These are phyloP conservation scores for Tenrec ecaudatus DNA, from an alignment of 2,113 vertebrate genomes.

Conservation along the genomic window DNA sequence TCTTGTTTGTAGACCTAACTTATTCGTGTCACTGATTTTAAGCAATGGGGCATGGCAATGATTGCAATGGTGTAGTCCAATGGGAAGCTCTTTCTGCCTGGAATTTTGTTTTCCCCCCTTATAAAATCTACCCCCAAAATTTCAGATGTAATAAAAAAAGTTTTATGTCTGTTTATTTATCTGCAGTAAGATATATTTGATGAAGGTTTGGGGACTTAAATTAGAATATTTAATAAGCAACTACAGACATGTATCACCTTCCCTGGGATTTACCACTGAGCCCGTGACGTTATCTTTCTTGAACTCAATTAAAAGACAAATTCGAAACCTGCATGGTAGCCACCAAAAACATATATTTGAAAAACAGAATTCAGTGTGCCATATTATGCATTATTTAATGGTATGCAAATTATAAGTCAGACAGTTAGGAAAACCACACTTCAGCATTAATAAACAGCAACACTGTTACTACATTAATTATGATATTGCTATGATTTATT, in stretches of 20 bases:
- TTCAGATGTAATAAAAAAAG: slow-evolving; percentile 47
- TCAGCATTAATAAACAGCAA: slow-evolving; percentile 77
- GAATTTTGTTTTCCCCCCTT: background rate
- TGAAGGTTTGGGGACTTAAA: slow-evolving; percentile 48
- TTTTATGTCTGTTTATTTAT: slow-evolving; percentile 60
- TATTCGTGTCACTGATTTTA: slow-evolving; percentile 28
- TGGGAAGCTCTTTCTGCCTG: background rate
- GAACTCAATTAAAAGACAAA: slow-evolving; percentile 81
- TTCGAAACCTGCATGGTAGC: slow-evolving; percentile 60
- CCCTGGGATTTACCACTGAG: slow-evolving; percentile 66
- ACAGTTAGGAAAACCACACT: slow-evolving; percentile 75
- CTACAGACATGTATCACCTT: slow-evolving; percentile 62
- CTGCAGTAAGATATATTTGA: slow-evolving; percentile 63
- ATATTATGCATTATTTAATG: slow-evolving; percentile 79
- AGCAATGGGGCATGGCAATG: background rate
- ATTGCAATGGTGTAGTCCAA: background rate
- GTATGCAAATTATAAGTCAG: slow-evolving; percentile 74
- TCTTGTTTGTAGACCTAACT: slow-evolving; percentile 45
- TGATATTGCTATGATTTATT: slow-evolving; percentile 66
- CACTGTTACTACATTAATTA: slow-evolving; percentile 52
- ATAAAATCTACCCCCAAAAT: slow-evolving; percentile 45
- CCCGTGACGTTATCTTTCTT: slow-evolving; percentile 62
- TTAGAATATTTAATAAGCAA: slow-evolving; percentile 73
- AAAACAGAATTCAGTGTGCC: slow-evolving; percentile 80
- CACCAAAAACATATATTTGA: slow-evolving; percentile 74